Evolutionary conservation across 2,888 invertebrate species (phyloP).

Genomic region (Mechanitis messenoides): DNA sequence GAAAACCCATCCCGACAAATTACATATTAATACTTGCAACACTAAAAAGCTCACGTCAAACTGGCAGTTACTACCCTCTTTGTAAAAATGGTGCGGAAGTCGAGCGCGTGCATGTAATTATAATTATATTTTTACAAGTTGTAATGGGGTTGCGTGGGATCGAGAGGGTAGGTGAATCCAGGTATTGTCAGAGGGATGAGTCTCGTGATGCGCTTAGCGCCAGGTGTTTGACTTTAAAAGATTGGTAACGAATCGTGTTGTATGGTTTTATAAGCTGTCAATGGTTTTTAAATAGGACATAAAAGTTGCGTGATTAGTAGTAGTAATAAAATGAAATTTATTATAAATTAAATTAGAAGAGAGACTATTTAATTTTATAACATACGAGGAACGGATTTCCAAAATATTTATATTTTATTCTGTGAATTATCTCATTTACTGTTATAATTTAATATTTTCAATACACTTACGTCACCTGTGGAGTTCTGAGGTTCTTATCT

Average conservation of each 20-base stretch:
- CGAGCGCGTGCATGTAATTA: conserved; percentile 63
- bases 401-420: too few species aligned
- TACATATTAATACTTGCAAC: conserved; percentile 69
- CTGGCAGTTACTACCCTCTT: conserved; percentile 52
- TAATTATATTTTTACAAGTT: conserved; percentile 70
- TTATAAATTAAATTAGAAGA: too few species aligned
- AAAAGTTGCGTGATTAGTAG: too few species aligned
- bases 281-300: not conserved
- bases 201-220: conserved; percentile 53
- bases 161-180: conserved; percentile 46
- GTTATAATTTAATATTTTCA: too few species aligned
- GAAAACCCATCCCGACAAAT: conserved; percentile 66
- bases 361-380: too few species aligned
- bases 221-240: conserved; percentile 46
- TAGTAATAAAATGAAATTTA: too few species aligned
- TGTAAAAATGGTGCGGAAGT: conserved; percentile 58
- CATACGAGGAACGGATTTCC: too few species aligned
- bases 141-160: conserved; percentile 60
- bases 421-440: too few species aligned
- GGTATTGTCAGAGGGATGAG: conserved; percentile 59
- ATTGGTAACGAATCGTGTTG: conserved; percentile 12
- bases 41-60: conserved; percentile 62
- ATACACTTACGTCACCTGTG: too few species aligned
- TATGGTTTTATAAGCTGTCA: conserved; percentile 15
- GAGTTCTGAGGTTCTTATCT: too few species aligned